Percentiles rank a stretch among this genome's conserved stretches.
phyloP scores from a whole-genome alignment of 2,113 vertebrate genomes.

The Pedetes capensis region DNA sequence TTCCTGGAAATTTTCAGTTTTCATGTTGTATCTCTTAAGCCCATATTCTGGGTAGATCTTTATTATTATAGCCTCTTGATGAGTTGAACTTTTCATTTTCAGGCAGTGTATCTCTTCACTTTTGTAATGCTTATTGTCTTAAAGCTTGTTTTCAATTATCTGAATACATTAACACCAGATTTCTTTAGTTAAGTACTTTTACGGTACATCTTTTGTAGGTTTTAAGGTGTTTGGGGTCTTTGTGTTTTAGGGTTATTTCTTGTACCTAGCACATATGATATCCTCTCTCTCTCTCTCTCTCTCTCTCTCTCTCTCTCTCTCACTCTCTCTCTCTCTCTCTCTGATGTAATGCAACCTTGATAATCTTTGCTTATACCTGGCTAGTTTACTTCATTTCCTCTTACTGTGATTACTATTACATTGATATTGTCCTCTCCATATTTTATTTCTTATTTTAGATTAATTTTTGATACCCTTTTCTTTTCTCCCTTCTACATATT shows the following conservation, averaged over 20 bases:
- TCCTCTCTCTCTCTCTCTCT: background rate
- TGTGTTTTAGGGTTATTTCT: background rate
- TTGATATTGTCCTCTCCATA: background rate
- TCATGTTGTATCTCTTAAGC: background rate
- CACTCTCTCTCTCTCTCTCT: background rate
- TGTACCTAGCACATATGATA: background rate
- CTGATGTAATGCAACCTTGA: background rate
- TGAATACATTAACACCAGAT: background rate
- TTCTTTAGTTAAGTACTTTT: slow-evolving; percentile 18
- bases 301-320: background rate
- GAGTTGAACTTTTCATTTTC: background rate
- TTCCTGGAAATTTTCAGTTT: background rate
- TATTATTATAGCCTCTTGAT: background rate
- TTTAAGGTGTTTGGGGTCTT: background rate
- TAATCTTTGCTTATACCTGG: background rate
- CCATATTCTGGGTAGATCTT: background rate
- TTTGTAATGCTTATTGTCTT: background rate
- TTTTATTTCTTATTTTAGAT: background rate
- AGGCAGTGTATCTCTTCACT: background rate
- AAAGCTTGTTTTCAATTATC: slow-evolving; percentile 14
- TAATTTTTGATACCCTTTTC: background rate
- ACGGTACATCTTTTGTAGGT: background rate
- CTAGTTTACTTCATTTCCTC: background rate
- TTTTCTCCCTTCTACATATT: background rate
- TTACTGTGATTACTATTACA: background rate